phyloP scores from a whole-genome alignment of 2,113 vertebrate genomes.

The Lepisosteus osseus region DNA sequence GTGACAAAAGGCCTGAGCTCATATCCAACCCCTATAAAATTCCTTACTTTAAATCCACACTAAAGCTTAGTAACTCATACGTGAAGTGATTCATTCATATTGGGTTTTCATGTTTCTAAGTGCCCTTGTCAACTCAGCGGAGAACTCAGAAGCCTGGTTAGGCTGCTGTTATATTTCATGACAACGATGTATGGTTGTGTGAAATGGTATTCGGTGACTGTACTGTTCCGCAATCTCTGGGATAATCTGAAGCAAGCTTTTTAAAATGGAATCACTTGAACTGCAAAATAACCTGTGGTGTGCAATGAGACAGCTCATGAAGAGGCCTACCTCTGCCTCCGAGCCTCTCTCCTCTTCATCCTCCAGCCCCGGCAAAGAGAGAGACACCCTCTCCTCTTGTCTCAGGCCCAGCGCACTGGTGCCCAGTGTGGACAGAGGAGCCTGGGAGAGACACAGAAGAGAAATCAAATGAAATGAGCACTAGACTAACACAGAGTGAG shows the following conservation, averaged over 20 bases:
- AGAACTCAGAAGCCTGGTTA: too few species aligned
- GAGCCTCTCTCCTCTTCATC: slow-evolving; percentile 50
- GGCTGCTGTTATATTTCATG: too few species aligned
- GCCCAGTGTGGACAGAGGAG: slow-evolving; percentile 33
- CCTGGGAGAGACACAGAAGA: slow-evolving; percentile 31
- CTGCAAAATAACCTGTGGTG: too few species aligned
- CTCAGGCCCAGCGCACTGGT: slow-evolving; percentile 46
- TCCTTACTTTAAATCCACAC: background rate
- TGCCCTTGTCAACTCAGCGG: too few species aligned
- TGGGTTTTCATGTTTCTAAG: too few species aligned
- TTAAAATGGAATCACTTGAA: too few species aligned
- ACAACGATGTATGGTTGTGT: too few species aligned
- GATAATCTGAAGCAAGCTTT: too few species aligned
- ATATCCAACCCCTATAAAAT: background rate
- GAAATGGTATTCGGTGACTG: too few species aligned
- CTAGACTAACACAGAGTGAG: too few species aligned
- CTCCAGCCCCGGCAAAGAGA: slow-evolving; percentile 41
- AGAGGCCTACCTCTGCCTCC: slow-evolving; percentile 48
- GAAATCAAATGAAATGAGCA: too few species aligned
- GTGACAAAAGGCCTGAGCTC: background rate
- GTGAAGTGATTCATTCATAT: background rate
- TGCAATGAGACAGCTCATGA: background rate
- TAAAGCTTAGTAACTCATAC: slow-evolving; percentile 1
- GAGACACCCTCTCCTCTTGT: slow-evolving; percentile 53
- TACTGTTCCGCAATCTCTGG: too few species aligned